Conservation (phyloP, 1,140 invertebrate genomes). For the Zaprionus ornatus region DNA sequence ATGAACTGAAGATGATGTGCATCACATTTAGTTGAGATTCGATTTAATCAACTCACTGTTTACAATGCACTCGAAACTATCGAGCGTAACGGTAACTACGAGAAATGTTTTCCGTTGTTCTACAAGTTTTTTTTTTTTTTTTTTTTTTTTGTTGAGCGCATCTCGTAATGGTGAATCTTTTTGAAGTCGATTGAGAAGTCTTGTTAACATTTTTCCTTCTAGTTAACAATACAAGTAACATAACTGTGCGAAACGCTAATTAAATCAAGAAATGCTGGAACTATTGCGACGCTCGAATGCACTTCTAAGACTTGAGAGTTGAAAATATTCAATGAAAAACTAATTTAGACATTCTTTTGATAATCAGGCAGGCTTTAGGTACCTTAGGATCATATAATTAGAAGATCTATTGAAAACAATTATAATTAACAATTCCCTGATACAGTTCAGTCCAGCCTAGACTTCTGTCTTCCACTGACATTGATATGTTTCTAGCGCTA, state of each 20-base stretch:
- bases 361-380: too few species aligned
- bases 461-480: not conserved
- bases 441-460: not conserved
- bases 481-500: not conserved
- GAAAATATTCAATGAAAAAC: too few species aligned
- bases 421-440: not conserved
- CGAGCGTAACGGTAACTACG: not conserved
- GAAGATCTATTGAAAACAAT: not conserved
- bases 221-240: constrained; percentile 11
- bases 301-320: not conserved
- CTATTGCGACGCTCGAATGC: constrained; percentile 3
- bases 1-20: constrained; percentile 13
- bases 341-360: too few species aligned
- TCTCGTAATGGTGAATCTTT: constrained; percentile 2
- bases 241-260: constrained; percentile 28
- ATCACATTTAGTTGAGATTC: constrained; percentile 9
- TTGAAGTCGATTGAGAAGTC: not conserved
- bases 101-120: constrained; percentile 5
- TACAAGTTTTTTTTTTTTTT: not conserved
- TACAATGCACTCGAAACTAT: constrained; percentile 13
- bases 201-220: constrained; percentile 22
- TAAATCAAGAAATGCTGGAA: constrained; percentile 8
- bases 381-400: too few species aligned
- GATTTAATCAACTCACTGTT: constrained; percentile 33
- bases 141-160: not conserved